Conservation (phyloP, 2,888 invertebrate species). For the Pyrrhia umbra region DNA sequence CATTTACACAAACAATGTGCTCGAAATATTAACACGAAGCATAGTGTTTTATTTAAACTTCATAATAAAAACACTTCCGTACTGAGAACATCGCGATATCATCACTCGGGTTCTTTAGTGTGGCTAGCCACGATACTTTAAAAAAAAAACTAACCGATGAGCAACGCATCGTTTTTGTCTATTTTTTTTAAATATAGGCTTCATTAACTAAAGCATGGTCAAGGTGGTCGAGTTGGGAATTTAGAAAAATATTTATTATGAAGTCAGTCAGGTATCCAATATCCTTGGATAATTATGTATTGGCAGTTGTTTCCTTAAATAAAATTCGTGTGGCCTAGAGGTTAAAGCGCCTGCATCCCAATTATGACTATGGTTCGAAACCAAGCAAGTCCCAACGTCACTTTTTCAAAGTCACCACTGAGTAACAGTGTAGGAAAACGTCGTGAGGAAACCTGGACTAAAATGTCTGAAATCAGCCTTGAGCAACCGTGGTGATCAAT, state of each 20-base stretch:
- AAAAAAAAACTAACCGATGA: conserved; percentile 44
- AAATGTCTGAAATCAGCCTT: too few relatives aligned
- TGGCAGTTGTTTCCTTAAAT: conserved; percentile 6
- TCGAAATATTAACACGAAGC: conserved; percentile 50
- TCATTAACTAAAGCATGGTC: conserved; percentile 63
- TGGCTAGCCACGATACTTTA: conserved; percentile 45
- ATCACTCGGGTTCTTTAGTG: conserved; percentile 70
- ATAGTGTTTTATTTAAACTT: conserved; percentile 63
- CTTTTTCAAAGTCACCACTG: too few relatives aligned
- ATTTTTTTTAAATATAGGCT: conserved; percentile 50
- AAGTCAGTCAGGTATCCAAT: conserved; percentile 28
- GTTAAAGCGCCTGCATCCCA: too few relatives aligned
- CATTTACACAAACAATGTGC: conserved; percentile 41
- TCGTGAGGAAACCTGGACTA: too few relatives aligned
- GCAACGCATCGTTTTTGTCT: conserved; percentile 54
- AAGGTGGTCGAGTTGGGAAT: conserved; percentile 52
- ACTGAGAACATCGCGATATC: conserved; percentile 72
- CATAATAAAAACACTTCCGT: conserved; percentile 73
- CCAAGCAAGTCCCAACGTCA: too few relatives aligned
- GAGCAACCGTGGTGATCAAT: too few relatives aligned
- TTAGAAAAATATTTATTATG: conserved; percentile 29
- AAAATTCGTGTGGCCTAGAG: too few relatives aligned
- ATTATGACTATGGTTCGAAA: too few relatives aligned
- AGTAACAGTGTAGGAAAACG: too few relatives aligned
- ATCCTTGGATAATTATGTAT: conserved; percentile 18